Conservation (phyloP, 2,888 invertebrate species). For the Hyposoter dolosus region DNA sequence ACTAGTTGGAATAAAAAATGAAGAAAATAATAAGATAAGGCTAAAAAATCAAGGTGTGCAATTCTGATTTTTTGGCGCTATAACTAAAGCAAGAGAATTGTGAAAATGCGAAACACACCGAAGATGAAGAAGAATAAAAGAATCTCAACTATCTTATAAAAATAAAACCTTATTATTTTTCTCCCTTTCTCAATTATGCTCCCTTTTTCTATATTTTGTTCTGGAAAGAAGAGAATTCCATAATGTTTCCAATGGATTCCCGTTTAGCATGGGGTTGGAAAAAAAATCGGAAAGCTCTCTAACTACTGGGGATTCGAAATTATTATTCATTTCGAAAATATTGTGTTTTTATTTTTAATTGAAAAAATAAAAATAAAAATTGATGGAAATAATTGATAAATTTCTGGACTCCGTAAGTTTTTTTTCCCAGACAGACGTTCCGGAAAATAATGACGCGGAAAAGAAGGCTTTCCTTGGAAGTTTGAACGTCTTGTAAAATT, state of each 20-base stretch:
- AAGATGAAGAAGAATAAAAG: conserved; percentile 47
- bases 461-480: conserved; percentile 27
- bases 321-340: neutral
- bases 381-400: neutral
- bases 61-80: conserved; percentile 4
- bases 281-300: neutral
- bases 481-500: neutral
- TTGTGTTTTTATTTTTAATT: neutral
- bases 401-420: neutral
- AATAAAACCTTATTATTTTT: conserved; percentile 59
- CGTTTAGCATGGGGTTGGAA: neutral
- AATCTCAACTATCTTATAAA: conserved; percentile 57
- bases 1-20: conserved; percentile 52
- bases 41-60: conserved; percentile 38
- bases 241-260: neutral
- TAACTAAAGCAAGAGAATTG: conserved; percentile 53
- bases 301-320: neutral
- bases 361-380: neutral
- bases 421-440: neutral
- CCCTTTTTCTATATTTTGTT: conserved; percentile 1
- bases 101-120: conserved; percentile 50
- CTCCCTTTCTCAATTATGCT: conserved; percentile 15
- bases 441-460: neutral
- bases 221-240: neutral
- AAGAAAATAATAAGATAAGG: conserved; percentile 12